phyloP scores from a whole-genome alignment of 2,888 invertebrate species.

The Nomada hirtipes region DNA sequence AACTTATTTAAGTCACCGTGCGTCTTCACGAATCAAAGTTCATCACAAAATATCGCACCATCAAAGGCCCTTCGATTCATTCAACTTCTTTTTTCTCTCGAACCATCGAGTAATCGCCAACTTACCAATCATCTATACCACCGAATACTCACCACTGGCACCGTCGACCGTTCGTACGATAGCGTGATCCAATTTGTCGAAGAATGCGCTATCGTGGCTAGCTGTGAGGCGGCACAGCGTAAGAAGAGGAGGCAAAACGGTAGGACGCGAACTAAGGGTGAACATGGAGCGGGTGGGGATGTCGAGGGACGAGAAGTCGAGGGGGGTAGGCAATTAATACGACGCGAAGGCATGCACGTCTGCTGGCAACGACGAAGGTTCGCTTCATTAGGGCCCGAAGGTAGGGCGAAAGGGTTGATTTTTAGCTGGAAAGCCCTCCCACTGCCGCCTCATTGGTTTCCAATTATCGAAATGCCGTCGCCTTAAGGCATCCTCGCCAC shows the following conservation, averaged over 20 bases:
- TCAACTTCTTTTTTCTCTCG: neutral
- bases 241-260: slow-evolving; percentile 60
- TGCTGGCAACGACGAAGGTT: slow-evolving; percentile 77
- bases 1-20: too few species aligned
- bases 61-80: neutral
- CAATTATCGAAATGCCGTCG: slow-evolving; percentile 79
- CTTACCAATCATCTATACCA: slow-evolving; percentile 58
- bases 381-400: slow-evolving; percentile 79
- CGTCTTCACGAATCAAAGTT: neutral
- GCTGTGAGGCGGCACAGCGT: slow-evolving; percentile 68
- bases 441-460: slow-evolving; percentile 77
- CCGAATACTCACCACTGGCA: slow-evolving; percentile 64
- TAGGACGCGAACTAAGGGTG: slow-evolving; percentile 40
- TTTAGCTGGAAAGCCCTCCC: slow-evolving; percentile 76
- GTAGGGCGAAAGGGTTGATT: slow-evolving; percentile 76
- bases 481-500: slow-evolving; percentile 68
- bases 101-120: slow-evolving; percentile 19
- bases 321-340: slow-evolving; percentile 79
- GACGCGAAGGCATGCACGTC: slow-evolving; percentile 80
- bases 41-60: neutral
- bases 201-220: slow-evolving; percentile 80
- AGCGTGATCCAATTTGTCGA: slow-evolving; percentile 83
- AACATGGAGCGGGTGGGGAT: slow-evolving; percentile 41
- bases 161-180: slow-evolving; percentile 74
- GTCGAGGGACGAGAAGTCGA: slow-evolving; percentile 47